Evolutionary conservation across 2,888 invertebrate genomes (phyloP).

Genomic region (Drosophila dives): DNA sequence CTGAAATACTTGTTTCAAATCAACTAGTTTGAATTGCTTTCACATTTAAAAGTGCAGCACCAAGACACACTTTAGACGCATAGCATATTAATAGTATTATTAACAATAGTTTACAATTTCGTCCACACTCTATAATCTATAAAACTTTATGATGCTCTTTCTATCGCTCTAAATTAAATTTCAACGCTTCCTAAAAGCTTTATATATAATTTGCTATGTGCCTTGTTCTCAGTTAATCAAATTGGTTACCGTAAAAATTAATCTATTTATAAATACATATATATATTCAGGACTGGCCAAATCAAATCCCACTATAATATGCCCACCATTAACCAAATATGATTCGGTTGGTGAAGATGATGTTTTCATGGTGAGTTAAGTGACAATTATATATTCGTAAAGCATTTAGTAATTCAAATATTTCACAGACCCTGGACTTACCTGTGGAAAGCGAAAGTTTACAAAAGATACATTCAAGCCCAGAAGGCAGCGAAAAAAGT

Average conservation of each 20-base stretch:
- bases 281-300: constrained; percentile 89
- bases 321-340: constrained; percentile 85
- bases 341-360: constrained; percentile 95
- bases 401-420: constrained; percentile 3
- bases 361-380: constrained; percentile 93
- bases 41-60: constrained; percentile 23
- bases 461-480: constrained; percentile 88
- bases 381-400: neutral
- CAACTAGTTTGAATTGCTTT: neutral
- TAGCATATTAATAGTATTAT: constrained; percentile 18
- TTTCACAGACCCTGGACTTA: constrained; percentile 92
- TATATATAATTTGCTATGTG: constrained; percentile 68
- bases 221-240: constrained; percentile 9
- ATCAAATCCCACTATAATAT: constrained; percentile 87
- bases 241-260: neutral
- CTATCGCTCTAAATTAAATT: constrained; percentile 29
- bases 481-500: constrained; percentile 86
- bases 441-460: constrained; percentile 91
- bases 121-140: constrained; percentile 31
- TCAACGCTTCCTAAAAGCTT: constrained; percentile 41
- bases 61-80: constrained; percentile 1
- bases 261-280: neutral
- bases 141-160: constrained; percentile 32
- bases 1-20: neutral
- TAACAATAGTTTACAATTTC: constrained; percentile 20